Percentiles rank a stretch among this genome's conserved stretches.
Evolutionary conservation across 2,113 vertebrate species (phyloP).

Genomic region (Uropsilus gracilis): DNA sequence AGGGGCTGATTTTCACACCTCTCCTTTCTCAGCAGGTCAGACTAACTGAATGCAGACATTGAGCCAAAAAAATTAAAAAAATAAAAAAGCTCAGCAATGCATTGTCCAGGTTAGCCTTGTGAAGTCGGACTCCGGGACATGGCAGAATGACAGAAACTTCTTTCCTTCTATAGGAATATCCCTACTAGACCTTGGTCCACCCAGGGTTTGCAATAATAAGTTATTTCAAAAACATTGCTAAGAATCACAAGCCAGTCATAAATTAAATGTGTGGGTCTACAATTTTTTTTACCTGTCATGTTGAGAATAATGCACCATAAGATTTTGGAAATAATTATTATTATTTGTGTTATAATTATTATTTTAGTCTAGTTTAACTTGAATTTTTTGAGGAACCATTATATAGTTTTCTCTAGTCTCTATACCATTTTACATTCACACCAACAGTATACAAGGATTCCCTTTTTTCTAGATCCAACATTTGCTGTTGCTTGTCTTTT

Average conservation of each 20-base stretch:
- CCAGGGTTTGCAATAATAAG: too few relatives aligned
- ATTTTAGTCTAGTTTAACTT: too few relatives aligned
- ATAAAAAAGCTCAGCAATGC: not conserved
- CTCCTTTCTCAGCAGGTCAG: not conserved
- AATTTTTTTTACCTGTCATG: not conserved
- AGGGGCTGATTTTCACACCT: not conserved
- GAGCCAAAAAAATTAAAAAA: not conserved
- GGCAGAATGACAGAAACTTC: accelerated
- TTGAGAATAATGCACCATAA: not conserved
- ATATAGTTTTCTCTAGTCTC: too few relatives aligned
- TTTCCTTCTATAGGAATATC: not conserved
- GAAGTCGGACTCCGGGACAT: not conserved
- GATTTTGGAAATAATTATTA: not conserved
- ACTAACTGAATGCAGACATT: not conserved
- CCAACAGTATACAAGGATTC: too few relatives aligned
- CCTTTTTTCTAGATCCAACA: too few relatives aligned
- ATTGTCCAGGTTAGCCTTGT: not conserved
- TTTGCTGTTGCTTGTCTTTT: too few relatives aligned
- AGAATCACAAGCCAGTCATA: not conserved
- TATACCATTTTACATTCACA: too few relatives aligned
- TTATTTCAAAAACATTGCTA: not conserved
- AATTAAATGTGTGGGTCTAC: not conserved
- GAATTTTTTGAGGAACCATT: too few relatives aligned
- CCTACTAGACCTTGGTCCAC: accelerated
- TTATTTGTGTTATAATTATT: too few relatives aligned